These are phyloP conservation scores for Balaeniceps rex DNA, from an alignment of 2,113 vertebrate genomes.

Conservation along the genomic window DNA sequence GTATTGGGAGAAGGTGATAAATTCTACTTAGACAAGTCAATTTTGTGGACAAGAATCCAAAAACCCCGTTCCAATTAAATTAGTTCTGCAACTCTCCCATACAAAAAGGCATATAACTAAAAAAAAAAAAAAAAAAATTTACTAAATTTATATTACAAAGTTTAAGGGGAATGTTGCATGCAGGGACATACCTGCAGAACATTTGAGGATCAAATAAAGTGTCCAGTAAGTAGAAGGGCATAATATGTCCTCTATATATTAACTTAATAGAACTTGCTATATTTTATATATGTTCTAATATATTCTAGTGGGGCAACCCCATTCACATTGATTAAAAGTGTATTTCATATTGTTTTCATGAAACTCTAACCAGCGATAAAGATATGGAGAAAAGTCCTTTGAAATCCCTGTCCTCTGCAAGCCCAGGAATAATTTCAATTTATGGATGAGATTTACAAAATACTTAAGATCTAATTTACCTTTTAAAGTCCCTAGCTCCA, in stretches of 20 bases:
- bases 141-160: not conserved
- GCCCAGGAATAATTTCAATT: not conserved
- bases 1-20: not conserved
- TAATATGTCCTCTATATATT: not conserved
- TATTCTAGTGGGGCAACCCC: not conserved
- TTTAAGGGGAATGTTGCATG: not conserved
- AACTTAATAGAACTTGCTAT: not conserved
- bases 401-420: not conserved
- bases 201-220: not conserved
- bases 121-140: not conserved
- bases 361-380: not conserved
- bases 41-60: not conserved
- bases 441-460: not conserved
- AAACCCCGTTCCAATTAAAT: not conserved
- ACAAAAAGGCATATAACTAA: not conserved
- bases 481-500: not conserved
- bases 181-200: not conserved
- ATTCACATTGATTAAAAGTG: not conserved
- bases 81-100: not conserved
- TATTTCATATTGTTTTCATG: not conserved
- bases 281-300: not conserved
- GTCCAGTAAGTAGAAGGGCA: not conserved
- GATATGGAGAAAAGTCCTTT: not conserved
- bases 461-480: not conserved
- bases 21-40: not conserved